Percentiles rank a stretch among this genome's conserved stretches.
phyloP scores from a whole-genome alignment of 2,888 invertebrate genomes.

The Dryocosmus kuriphilus region DNA sequence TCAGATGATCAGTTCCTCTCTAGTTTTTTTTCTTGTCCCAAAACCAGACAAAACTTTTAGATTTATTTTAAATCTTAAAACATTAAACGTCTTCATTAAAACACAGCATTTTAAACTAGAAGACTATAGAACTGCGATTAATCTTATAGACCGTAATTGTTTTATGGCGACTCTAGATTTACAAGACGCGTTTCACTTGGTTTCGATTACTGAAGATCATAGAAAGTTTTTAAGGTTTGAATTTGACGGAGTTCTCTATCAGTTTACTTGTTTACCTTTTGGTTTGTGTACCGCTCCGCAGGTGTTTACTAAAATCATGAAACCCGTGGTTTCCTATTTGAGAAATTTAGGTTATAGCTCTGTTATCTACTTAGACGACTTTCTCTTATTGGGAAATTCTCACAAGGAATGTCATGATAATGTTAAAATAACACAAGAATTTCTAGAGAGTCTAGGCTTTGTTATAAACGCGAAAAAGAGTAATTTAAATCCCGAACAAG shows the following conservation, averaged over 20 bases:
- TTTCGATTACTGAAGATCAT: constrained; percentile 39
- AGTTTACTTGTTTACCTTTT: constrained; percentile 48
- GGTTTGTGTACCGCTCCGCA: no score
- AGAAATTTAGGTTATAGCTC: constrained; percentile 3
- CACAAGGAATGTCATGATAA: no score
- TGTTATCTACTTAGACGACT: constrained; percentile 44
- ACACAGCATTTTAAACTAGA: constrained; percentile 40
- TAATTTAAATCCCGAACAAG: no score
- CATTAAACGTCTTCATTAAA: constrained; percentile 31
- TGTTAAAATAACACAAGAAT: no score
- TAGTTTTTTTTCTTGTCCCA: no score
- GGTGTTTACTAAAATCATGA: constrained; percentile 49
- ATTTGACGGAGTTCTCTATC: constrained; percentile 33
- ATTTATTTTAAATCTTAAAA: constrained; percentile 44
- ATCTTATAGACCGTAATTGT: constrained; percentile 1
- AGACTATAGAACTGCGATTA: constrained; percentile 15
- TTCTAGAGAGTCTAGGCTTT: no score
- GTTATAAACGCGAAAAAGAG: no score
- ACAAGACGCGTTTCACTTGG: constrained; percentile 50
- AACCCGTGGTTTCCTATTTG: no score
- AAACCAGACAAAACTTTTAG: constrained; percentile 21
- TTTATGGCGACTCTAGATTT: constrained; percentile 16
- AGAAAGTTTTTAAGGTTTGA: constrained; percentile 48
- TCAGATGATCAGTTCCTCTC: no score
- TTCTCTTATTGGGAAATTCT: no score